Percentiles rank a stretch among this genome's conserved stretches.
Conservation (phyloP, 2,113 vertebrate genomes). For the Poecile atricapillus region DNA sequence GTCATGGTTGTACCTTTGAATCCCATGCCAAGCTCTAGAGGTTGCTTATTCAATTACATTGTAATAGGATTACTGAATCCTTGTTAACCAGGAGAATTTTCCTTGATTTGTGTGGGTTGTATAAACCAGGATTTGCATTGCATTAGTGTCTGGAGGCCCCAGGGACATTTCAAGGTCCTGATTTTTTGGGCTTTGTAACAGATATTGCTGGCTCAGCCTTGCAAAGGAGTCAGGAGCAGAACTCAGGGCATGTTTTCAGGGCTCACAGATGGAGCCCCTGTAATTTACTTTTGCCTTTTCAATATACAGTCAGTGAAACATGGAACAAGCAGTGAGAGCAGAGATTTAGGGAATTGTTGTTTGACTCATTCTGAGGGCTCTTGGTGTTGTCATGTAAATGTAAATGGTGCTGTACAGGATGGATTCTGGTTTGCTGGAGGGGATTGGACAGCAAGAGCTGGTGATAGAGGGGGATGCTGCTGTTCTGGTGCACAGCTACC, state of each 20-base stretch:
- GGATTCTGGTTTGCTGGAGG: neutral
- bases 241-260: neutral
- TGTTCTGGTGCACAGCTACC: neutral
- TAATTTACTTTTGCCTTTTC: neutral
- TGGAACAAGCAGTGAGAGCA: neutral
- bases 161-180: neutral
- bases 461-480: neutral
- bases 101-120: neutral
- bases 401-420: neutral
- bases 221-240: neutral
- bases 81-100: neutral
- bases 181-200: neutral
- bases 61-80: neutral
- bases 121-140: neutral
- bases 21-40: neutral
- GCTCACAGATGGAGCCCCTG: neutral
- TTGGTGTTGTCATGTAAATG: neutral
- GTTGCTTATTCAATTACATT: rapidly evolving
- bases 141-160: neutral
- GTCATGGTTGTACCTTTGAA: constrained; percentile 9
- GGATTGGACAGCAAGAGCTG: neutral
- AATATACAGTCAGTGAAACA: neutral
- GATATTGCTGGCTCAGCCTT: neutral
- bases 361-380: neutral
- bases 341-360: neutral